Evolutionary conservation across 2,113 vertebrate genomes (phyloP).

Genomic region (Nerophis ophidion): DNA sequence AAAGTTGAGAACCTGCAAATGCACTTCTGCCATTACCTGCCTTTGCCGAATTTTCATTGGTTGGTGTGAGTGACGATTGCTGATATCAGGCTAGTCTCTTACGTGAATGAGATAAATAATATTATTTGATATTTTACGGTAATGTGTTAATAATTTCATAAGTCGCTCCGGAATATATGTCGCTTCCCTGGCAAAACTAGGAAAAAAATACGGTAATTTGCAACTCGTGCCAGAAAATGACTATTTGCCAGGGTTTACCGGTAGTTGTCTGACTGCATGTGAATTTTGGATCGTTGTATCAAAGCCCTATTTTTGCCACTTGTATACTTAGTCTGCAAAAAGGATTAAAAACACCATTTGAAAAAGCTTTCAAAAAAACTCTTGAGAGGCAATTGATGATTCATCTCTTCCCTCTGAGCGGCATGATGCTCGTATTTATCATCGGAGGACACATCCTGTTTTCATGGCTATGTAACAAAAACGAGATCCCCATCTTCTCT

Average conservation of each 20-base stretch:
- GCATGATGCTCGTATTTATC: conserved; percentile 30
- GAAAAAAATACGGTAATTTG: no score
- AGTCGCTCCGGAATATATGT: no score
- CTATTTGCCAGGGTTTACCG: neutral
- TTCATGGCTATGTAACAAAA: conserved; percentile 31
- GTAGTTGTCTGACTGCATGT: neutral
- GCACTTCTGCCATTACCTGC: no score
- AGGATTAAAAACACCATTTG: neutral
- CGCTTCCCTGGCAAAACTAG: no score
- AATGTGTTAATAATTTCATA: no score
- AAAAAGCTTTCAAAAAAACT: conserved; percentile 6
- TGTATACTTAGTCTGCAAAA: neutral
- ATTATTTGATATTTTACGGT: no score
- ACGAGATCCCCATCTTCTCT: conserved; percentile 13
- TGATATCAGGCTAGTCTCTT: no score
- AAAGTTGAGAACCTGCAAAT: no score
- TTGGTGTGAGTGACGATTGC: no score
- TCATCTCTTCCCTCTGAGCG: conserved; percentile 27
- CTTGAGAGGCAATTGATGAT: conserved; percentile 12
- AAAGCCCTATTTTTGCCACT: neutral
- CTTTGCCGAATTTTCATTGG: no score
- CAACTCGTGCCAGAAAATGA: neutral
- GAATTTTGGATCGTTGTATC: neutral
- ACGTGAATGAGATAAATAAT: no score
- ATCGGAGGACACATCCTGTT: conserved; percentile 37